phyloP scores from a whole-genome alignment of 92 coral and sea anemone genomes.

The Porites lobata region DNA sequence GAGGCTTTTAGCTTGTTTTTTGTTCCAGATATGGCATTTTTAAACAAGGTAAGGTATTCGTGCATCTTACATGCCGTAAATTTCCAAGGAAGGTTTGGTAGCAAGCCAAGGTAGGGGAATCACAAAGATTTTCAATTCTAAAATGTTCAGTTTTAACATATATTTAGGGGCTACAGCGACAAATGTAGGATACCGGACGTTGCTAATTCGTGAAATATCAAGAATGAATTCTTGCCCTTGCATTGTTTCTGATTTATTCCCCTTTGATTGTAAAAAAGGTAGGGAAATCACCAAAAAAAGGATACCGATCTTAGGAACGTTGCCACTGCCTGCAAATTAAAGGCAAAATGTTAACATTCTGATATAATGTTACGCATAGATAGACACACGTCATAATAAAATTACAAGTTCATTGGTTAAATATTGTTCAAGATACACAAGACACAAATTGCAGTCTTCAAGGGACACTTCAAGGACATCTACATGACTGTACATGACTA shows the following conservation, averaged over 20 bases:
- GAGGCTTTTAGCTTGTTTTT: not conserved
- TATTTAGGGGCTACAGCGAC: not conserved
- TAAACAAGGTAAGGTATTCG: not conserved
- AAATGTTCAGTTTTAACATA: not conserved
- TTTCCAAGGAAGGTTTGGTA: constrained; percentile 2
- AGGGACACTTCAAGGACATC: constrained; percentile 9
- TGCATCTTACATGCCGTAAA: constrained; percentile 9
- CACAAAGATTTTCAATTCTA: not conserved
- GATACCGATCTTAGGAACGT: not conserved
- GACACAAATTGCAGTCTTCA: constrained; percentile 9
- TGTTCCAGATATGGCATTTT: not conserved
- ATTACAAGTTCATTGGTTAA: constrained; percentile 5
- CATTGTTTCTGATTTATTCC: constrained; percentile 12
- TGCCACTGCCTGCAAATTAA: not conserved
- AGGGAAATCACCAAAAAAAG: constrained; percentile 16
- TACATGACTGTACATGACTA: constrained; percentile 8
- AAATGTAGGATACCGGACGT: not conserved
- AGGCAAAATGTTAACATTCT: not conserved
- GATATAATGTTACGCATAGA: not conserved
- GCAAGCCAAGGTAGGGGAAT: constrained; percentile 3
- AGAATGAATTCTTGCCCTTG: constrained; percentile 2
- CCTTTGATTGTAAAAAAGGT: constrained; percentile 10
- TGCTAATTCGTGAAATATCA: not conserved
- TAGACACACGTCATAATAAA: not conserved
- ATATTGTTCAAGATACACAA: constrained; percentile 11